These are phyloP conservation scores for Lonchura striata DNA, from an alignment of 2,113 vertebrate species.

Conservation along the genomic window DNA sequence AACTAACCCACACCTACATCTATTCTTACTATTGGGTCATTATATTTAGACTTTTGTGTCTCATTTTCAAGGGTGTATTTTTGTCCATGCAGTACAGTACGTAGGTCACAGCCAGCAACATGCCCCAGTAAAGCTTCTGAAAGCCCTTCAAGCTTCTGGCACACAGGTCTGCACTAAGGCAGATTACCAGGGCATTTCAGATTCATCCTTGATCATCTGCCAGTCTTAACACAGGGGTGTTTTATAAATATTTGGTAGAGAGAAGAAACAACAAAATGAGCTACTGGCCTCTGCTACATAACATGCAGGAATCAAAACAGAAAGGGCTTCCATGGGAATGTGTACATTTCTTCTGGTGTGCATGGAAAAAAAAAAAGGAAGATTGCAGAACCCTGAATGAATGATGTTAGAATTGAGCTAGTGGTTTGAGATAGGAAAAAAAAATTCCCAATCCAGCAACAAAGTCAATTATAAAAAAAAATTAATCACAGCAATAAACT, in stretches of 20 bases:
- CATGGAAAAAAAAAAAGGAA: background rate
- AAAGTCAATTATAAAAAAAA: background rate
- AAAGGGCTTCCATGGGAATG: background rate
- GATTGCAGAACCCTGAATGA: background rate
- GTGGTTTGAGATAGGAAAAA: background rate
- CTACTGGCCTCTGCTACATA: background rate
- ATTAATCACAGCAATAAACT: background rate
- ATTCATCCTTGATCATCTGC: background rate
- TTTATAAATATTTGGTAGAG: background rate
- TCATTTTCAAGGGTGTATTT: background rate
- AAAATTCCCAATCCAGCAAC: background rate
- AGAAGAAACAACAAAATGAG: background rate
- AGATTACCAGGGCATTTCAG: background rate
- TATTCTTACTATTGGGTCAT: background rate
- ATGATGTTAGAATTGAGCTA: background rate
- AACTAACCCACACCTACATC: background rate
- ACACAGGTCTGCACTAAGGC: background rate
- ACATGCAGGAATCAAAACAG: background rate
- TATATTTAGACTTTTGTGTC: background rate
- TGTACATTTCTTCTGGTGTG: background rate
- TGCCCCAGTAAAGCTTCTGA: background rate
- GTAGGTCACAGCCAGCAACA: background rate
- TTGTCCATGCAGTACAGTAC: background rate
- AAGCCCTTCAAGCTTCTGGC: background rate
- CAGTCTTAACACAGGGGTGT: background rate